These are phyloP conservation scores for Xylota segnis DNA, from an alignment of 2,888 invertebrate species.

Conservation along the genomic window DNA sequence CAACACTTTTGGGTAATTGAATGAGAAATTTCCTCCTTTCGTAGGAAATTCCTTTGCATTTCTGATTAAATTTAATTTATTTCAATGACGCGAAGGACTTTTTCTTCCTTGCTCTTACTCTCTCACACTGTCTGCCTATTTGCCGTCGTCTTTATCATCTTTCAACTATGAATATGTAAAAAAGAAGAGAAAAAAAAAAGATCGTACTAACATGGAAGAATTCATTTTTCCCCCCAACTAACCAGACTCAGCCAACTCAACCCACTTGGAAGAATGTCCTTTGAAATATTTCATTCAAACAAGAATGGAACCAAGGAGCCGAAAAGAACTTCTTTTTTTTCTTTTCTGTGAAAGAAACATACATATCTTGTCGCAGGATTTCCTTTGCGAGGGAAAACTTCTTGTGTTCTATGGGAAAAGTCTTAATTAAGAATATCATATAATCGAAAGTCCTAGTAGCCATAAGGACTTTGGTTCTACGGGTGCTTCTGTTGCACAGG, in stretches of 20 bases:
- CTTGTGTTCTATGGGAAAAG: conserved; percentile 33
- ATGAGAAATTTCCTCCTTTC: conserved; percentile 70
- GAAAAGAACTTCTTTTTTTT: conserved; percentile 34
- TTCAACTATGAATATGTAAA: conserved; percentile 51
- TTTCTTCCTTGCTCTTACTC: conserved; percentile 5
- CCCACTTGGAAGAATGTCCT: conserved; percentile 56
- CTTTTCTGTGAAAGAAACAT: conserved; percentile 33
- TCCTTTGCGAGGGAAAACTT: conserved; percentile 46
- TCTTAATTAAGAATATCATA: conserved; percentile 73
- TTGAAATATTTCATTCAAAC: conserved; percentile 36
- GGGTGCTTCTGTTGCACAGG: conserved; percentile 20
- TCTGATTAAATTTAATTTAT: conserved; percentile 74
- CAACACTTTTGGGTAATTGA: conserved; percentile 74
- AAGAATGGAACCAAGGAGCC: conserved; percentile 37
- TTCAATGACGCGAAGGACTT: conserved; percentile 65
- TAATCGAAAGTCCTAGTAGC: conserved; percentile 60
- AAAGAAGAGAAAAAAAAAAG: background rate
- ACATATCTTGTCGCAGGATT: conserved; percentile 48
- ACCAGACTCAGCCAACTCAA: background rate
- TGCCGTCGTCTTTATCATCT: background rate
- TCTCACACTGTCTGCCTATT: conserved; percentile 1
- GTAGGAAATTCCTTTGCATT: conserved; percentile 71
- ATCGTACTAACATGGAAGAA: conserved; percentile 42
- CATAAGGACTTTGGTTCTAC: conserved; percentile 29
- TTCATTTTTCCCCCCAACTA: conserved; percentile 1